Percentiles rank a stretch among this genome's conserved stretches.
Conservation (phyloP, 2,888 invertebrate species). For the Clitarchus hookeri region DNA sequence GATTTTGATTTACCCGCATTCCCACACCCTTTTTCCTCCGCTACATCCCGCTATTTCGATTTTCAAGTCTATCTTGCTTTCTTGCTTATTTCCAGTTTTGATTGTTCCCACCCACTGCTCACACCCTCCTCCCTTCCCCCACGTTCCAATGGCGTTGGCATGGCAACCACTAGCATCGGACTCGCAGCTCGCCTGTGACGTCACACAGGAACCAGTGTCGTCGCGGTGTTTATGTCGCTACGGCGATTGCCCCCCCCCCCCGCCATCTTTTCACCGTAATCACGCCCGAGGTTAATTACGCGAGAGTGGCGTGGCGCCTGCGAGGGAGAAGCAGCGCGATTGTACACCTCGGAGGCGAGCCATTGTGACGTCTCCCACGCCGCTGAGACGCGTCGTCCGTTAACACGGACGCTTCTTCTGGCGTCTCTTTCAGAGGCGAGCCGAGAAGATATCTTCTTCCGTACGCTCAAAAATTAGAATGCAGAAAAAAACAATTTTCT, state of each 20-base stretch:
- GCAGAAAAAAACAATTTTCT: no score
- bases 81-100: no score
- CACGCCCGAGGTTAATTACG: neutral
- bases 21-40: no score
- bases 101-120: no score
- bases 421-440: neutral
- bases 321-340: neutral
- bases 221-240: neutral
- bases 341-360: neutral
- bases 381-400: neutral
- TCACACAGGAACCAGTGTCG: neutral
- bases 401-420: neutral
- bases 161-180: neutral
- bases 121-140: no score
- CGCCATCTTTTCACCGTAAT: neutral
- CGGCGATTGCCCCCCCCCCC: neutral
- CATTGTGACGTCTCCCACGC: neutral
- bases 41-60: no score
- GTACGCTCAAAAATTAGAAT: neutral
- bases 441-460: neutral
- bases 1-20: no score
- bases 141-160: neutral
- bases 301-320: neutral
- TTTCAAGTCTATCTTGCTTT: no score
- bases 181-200: neutral